These are phyloP conservation scores for Neuroterus valhalla DNA, from an alignment of 1,140 invertebrate species.

Conservation along the genomic window DNA sequence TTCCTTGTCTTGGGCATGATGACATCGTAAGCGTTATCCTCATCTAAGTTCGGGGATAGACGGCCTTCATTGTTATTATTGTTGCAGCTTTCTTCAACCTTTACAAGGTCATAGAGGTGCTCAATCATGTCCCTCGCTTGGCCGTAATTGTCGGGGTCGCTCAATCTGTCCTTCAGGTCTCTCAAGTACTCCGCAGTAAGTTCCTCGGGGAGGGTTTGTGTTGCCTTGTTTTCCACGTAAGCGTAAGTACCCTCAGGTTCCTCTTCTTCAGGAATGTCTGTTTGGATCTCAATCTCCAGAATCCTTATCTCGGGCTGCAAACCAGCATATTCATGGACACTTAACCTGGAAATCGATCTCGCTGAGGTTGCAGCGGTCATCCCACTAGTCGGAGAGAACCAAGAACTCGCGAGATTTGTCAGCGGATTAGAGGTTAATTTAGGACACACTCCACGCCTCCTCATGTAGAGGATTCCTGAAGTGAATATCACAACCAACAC, in stretches of 20 bases:
- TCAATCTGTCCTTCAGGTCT: conserved; percentile 80
- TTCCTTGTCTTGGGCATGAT: conserved; percentile 73
- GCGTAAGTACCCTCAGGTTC: conserved; percentile 70
- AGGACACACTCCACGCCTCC: conserved; percentile 75
- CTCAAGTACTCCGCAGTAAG: conserved; percentile 83
- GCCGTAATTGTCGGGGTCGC: conserved; percentile 83
- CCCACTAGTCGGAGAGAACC: conserved; percentile 66
- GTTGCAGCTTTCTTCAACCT: conserved; percentile 83
- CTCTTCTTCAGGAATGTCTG: conserved; percentile 56
- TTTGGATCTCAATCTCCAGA: conserved; percentile 60
- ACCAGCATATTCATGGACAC: conserved; percentile 80
- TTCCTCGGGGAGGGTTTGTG: conserved; percentile 84
- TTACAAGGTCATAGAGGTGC: conserved; percentile 85
- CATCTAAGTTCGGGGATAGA: conserved; percentile 63
- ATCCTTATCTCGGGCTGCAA: conserved; percentile 73
- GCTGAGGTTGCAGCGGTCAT: conserved; percentile 74
- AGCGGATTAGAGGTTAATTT: conserved; percentile 66
- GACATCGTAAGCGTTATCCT: conserved; percentile 82
- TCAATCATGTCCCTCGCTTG: conserved; percentile 87
- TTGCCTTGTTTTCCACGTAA: conserved; percentile 80
- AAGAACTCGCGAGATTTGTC: conserved; percentile 62
- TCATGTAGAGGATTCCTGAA: conserved; percentile 75
- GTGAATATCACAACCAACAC: conserved; percentile 74
- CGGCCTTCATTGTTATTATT: conserved; percentile 75
- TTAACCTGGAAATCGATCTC: conserved; percentile 78